phyloP scores from a whole-genome alignment of 2,888 invertebrate genomes.

The Archips xylosteana region DNA sequence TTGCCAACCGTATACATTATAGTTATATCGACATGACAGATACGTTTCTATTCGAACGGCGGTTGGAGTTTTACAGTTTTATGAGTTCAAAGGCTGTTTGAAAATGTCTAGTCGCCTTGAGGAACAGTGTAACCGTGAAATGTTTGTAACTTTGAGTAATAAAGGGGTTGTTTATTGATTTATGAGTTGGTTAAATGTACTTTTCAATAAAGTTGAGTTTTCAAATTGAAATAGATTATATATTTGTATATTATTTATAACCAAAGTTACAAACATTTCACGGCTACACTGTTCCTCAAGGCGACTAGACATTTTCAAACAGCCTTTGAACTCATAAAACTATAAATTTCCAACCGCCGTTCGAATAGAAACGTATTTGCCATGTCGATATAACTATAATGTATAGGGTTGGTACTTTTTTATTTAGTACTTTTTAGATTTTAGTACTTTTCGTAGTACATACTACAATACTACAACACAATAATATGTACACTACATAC shows the following conservation, averaged over 20 bases:
- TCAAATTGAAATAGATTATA: too few species aligned
- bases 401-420: background rate
- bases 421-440: too few species aligned
- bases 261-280: background rate
- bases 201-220: too few species aligned
- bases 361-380: background rate
- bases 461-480: too few species aligned
- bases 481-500: too few species aligned
- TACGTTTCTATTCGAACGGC: background rate
- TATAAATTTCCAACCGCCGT: background rate
- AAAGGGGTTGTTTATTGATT: too few species aligned
- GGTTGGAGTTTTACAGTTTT: background rate
- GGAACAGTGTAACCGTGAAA: background rate
- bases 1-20: background rate
- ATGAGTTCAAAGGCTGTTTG: background rate
- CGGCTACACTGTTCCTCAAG: background rate
- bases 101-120: background rate
- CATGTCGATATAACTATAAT: constrained; percentile 6
- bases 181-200: too few species aligned
- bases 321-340: background rate
- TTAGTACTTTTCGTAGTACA: too few species aligned
- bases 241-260: too few species aligned
- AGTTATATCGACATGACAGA: constrained; percentile 7
- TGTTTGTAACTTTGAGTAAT: background rate
- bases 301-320: background rate